Evolutionary conservation across 2,888 invertebrate species (phyloP).

Genomic region (Chymomyza fuscimana): DNA sequence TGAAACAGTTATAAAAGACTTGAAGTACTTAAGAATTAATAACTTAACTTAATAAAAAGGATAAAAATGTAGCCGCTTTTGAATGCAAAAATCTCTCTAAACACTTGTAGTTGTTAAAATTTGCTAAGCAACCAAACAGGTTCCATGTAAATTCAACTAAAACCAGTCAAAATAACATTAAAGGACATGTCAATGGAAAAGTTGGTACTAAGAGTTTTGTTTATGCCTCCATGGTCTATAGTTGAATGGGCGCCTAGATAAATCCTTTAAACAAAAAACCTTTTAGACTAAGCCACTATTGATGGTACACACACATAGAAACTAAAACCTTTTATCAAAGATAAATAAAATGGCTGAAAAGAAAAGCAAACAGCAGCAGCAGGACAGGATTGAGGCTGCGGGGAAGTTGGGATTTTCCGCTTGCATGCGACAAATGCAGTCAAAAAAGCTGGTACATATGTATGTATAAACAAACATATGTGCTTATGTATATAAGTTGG

Average conservation of each 20-base stretch:
- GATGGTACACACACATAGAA: conserved; percentile 45
- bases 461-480: conserved; percentile 16
- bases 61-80: neutral
- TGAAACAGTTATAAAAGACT: no score
- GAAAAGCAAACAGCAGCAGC: conserved; percentile 15
- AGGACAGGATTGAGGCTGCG: neutral
- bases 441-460: conserved; percentile 21
- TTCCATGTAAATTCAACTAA: neutral
- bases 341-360: conserved; percentile 63
- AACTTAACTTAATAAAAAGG: neutral
- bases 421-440: conserved; percentile 29
- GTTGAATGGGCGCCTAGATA: conserved; percentile 10
- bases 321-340: conserved; percentile 74
- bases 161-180: neutral
- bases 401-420: conserved; percentile 10
- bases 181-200: neutral
- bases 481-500: neutral
- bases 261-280: conserved; percentile 48
- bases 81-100: neutral
- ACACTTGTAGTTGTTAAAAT: neutral
- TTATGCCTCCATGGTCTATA: neutral
- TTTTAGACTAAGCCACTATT: conserved; percentile 63
- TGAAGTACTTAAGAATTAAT: no score
- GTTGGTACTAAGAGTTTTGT: neutral
- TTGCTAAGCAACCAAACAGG: neutral